Conservation (phyloP, 2,888 invertebrate genomes). For the Scaptomyza tumidula region DNA sequence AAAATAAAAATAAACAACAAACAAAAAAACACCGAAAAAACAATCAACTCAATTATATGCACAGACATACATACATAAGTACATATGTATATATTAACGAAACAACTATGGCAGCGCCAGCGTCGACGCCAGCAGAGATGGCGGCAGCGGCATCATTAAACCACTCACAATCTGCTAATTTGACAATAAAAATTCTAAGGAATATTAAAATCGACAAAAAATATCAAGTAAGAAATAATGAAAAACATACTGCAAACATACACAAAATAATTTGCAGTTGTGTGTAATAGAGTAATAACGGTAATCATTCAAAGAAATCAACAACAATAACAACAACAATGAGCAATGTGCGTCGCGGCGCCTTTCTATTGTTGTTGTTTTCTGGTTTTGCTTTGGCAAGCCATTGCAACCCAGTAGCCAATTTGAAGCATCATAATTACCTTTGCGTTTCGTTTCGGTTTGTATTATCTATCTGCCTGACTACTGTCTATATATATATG, state of each 20-base stretch:
- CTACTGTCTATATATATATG: slow-evolving; percentile 8
- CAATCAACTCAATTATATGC: slow-evolving; percentile 5
- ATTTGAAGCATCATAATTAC: slow-evolving; percentile 43
- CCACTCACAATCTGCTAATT: slow-evolving; percentile 56
- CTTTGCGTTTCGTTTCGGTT: background rate
- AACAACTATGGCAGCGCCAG: slow-evolving; percentile 12
- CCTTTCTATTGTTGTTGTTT: slow-evolving; percentile 16
- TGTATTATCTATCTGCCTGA: slow-evolving; percentile 9
- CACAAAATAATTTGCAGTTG: slow-evolving; percentile 37
- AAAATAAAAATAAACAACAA: background rate
- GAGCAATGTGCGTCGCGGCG: slow-evolving; percentile 42
- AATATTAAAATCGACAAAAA: background rate
- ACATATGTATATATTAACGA: background rate
- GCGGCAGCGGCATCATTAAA: slow-evolving; percentile 33
- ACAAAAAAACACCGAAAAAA: background rate
- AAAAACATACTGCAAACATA: slow-evolving; percentile 17
- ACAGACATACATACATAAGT: background rate
- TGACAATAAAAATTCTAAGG: slow-evolving; percentile 37
- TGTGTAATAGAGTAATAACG: slow-evolving; percentile 65
- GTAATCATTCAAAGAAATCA: slow-evolving; percentile 55
- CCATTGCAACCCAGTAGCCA: slow-evolving; percentile 37
- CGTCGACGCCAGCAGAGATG: slow-evolving; percentile 1
- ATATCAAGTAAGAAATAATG: background rate
- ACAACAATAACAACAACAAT: slow-evolving; percentile 29
- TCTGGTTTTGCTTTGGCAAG: slow-evolving; percentile 20